Base-by-base conservation (phyloP, 2,797 vertebrate species). In the Melanotaenia pygmaea region DNA sequence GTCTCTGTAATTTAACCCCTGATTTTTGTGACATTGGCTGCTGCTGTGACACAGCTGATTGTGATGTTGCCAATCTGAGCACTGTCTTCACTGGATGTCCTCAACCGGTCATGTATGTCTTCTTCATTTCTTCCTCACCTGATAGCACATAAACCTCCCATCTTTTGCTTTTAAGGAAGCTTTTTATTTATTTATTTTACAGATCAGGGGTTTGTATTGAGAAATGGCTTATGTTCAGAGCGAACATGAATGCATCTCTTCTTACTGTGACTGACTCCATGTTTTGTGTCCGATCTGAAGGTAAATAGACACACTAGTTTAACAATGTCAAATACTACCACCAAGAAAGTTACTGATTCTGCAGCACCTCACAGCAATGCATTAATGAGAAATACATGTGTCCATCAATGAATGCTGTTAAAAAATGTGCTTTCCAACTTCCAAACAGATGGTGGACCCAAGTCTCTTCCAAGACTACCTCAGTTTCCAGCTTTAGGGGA, bases 1-100 rank as follows among this genome's bases (percentile, higher is more conserved):
- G 95, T 73, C 47, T 81, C 34, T 95, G 95, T 81, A 87, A 95
- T 74, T 61, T 95, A 67, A 94, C 90, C 2, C 88, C 91, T 26
- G 82, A 65, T 59, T 93, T 94, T 69, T 95, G 95, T 76, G 94
- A 95, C 78, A 90, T 95, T 1, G 91, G 91, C 81, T 95, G 95
- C 85, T 95, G 95, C 26, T 95, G 95, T 81, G 95, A 95, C 77
- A 79, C 66, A 4, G 53, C 62, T 8, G 93, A 95, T 63, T 95
- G 95, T 18, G 85, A 74, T 0, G 22, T 93, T n/a, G 60, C 80
- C 0, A 86, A 94, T 79, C 64, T 94, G 68, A 90, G 86, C 45
- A 83, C 90, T 0, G 85, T 95, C 76, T 95, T 95, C 84, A 88
- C 37, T 0, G 81, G 72, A 51, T 95, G 95, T 76, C 70, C 62